A percentile compares a stretch with the other conserved stretches of the same genome.
These are phyloP conservation scores for Pomatorhinus ruficollis DNA, from an alignment of 2,113 vertebrate genomes.

Conservation along the genomic window DNA sequence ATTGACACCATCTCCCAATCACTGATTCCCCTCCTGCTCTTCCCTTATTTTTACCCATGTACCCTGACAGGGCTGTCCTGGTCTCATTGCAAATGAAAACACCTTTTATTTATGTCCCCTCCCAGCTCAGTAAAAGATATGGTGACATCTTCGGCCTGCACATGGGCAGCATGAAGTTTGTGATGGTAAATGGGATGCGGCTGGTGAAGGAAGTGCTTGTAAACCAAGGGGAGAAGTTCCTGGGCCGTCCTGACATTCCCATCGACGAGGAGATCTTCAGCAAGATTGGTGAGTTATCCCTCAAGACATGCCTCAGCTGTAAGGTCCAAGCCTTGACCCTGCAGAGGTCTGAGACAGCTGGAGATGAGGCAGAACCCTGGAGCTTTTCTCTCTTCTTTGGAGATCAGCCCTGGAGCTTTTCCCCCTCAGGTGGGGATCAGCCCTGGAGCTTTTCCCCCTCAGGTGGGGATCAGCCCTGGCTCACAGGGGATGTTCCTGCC, in stretches of 20 bases:
- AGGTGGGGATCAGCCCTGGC: rapidly evolving
- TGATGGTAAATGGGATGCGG: constrained; percentile 75
- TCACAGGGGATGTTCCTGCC: rapidly evolving
- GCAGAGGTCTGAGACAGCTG: neutral
- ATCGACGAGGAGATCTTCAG: rapidly evolving
- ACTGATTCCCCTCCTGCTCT: neutral
- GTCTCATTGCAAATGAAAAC: neutral
- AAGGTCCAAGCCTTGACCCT: neutral
- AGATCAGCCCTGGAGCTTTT: neutral
- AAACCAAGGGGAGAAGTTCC: constrained; percentile 78
- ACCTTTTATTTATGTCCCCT: neutral
- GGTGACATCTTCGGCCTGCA: constrained; percentile 75
- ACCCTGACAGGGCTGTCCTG: neutral
- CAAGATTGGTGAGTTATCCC: neutral
- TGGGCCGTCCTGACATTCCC: constrained; percentile 71
- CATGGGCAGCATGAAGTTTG: constrained; percentile 32
- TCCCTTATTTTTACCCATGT: rapidly evolving
- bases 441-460: neutral
- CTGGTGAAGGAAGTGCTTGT: constrained; percentile 81
- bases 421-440: rapidly evolving
- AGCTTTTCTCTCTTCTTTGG: neutral
- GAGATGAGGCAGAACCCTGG: neutral
- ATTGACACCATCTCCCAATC: neutral
- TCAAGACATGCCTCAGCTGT: neutral
- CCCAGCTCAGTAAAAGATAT: constrained; percentile 75